These are phyloP conservation scores for Achroia grisella DNA, from an alignment of 1,140 invertebrate genomes.

Conservation along the genomic window DNA sequence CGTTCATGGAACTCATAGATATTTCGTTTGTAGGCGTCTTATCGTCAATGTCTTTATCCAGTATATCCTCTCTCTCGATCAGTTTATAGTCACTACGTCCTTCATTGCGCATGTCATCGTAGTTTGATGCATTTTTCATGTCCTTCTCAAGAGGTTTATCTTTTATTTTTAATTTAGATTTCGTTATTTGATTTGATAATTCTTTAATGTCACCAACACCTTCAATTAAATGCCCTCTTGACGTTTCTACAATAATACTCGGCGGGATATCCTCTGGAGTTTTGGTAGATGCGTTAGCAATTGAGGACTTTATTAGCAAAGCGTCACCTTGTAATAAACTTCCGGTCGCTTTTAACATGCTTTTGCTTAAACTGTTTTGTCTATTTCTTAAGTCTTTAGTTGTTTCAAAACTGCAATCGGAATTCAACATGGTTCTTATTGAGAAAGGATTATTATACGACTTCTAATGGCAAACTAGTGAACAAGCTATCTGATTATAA, in stretches of 20 bases:
- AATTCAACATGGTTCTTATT: too few species aligned
- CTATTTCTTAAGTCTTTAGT: slow-evolving; percentile 63
- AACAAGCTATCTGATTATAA: too few species aligned
- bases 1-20: slow-evolving; percentile 68
- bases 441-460: background rate
- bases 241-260: slow-evolving; percentile 27
- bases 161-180: slow-evolving; percentile 42
- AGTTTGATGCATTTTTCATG: slow-evolving; percentile 56
- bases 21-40: slow-evolving; percentile 70
- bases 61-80: slow-evolving; percentile 41
- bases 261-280: slow-evolving; percentile 37
- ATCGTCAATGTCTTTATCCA: slow-evolving; percentile 54
- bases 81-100: slow-evolving; percentile 36
- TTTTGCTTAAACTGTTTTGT: slow-evolving; percentile 64
- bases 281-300: slow-evolving; percentile 34
- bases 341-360: slow-evolving; percentile 57
- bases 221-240: slow-evolving; percentile 16
- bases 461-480: too few species aligned
- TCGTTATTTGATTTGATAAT: slow-evolving; percentile 28
- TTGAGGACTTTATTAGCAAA: slow-evolving; percentile 53
- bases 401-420: slow-evolving; percentile 47
- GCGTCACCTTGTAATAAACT: slow-evolving; percentile 60
- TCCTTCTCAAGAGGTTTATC: slow-evolving; percentile 43
- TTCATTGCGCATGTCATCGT: slow-evolving; percentile 43
- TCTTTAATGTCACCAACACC: slow-evolving; percentile 29